These are phyloP conservation scores for Fistularia commersonii DNA, from an alignment of 2,797 vertebrate genomes.

Conservation along the genomic window DNA sequence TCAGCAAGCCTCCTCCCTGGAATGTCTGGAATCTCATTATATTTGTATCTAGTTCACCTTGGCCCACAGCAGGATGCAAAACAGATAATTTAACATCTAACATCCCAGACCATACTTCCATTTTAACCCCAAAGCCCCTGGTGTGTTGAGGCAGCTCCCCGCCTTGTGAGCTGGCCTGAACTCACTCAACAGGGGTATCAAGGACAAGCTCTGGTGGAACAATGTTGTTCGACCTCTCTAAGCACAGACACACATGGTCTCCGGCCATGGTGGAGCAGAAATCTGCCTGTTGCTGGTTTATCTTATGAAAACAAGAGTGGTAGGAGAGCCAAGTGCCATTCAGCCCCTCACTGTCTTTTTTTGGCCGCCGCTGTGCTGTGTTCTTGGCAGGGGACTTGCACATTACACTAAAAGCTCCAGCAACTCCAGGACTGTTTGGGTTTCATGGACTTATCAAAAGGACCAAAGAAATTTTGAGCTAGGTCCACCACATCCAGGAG, in stretches of 20 bases:
- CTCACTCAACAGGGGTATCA: slow-evolving; percentile 12
- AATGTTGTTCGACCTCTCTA: slow-evolving; percentile 31
- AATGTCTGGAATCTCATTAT: slow-evolving; percentile 48
- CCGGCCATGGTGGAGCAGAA: slow-evolving; percentile 38
- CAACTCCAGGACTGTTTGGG: slow-evolving; percentile 58
- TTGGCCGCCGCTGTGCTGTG: slow-evolving; percentile 34
- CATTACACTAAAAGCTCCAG: slow-evolving; percentile 55
- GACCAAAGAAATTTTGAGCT: slow-evolving; percentile 48
- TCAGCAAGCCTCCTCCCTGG: slow-evolving; percentile 13
- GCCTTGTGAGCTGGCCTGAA: slow-evolving; percentile 24
- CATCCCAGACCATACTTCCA: slow-evolving; percentile 7
- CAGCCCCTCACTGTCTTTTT: slow-evolving; percentile 39
- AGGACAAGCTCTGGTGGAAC: slow-evolving; percentile 12
- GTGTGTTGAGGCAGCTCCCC: slow-evolving; percentile 10
- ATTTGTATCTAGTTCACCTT: slow-evolving; percentile 1
- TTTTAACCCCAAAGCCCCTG: slow-evolving; percentile 19
- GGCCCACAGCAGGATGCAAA: slow-evolving; percentile 5
- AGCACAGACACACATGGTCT: too few relatives aligned
- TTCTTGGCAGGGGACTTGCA: slow-evolving; percentile 47
- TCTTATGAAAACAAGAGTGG: slow-evolving; percentile 41
- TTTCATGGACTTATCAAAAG: slow-evolving; percentile 67
- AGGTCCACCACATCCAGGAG: slow-evolving; percentile 40
- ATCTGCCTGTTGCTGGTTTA: slow-evolving; percentile 43
- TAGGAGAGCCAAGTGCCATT: slow-evolving; percentile 46
- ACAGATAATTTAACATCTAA: slow-evolving; percentile 27